These are phyloP conservation scores for Bombus confusus DNA, from an alignment of 1,140 invertebrate genomes.

Conservation along the genomic window DNA sequence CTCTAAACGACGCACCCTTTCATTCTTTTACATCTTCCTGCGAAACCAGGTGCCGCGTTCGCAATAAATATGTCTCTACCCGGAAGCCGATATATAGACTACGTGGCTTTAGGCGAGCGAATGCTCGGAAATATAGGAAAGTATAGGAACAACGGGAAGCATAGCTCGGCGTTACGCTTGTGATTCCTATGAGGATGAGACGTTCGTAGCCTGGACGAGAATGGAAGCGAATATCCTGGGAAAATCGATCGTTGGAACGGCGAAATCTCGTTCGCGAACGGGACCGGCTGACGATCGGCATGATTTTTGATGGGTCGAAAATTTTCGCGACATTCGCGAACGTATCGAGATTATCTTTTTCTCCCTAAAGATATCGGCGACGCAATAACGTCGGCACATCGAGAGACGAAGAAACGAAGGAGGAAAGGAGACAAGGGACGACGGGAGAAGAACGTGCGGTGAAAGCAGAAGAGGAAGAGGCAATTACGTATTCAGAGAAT, in stretches of 20 bases:
- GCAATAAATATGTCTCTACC: background rate
- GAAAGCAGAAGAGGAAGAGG: constrained; percentile 48
- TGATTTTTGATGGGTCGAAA: background rate
- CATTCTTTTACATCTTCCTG: too few species aligned
- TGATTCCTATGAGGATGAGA: constrained; percentile 2
- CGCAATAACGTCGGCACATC: constrained; percentile 56
- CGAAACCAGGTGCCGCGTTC: too few species aligned
- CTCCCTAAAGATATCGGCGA: background rate
- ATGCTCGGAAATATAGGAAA: background rate
- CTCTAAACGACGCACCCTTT: background rate
- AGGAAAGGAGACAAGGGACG: background rate
- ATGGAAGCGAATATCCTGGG: too few species aligned
- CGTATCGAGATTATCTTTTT: background rate
- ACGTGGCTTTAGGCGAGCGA: background rate
- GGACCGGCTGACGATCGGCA: too few species aligned
- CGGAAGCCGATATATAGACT: background rate
- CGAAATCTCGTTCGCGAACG: too few species aligned
- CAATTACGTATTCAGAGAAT: constrained; percentile 72
- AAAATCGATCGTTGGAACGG: too few species aligned
- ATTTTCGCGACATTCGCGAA: background rate
- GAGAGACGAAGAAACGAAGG: too few species aligned
- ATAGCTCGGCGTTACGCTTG: constrained; percentile 28
- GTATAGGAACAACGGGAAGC: background rate
- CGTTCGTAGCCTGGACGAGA: too few species aligned
- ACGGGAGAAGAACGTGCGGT: constrained; percentile 46